phyloP scores from a whole-genome alignment of 2,888 invertebrate species.

The Aproaerema taeniolella region DNA sequence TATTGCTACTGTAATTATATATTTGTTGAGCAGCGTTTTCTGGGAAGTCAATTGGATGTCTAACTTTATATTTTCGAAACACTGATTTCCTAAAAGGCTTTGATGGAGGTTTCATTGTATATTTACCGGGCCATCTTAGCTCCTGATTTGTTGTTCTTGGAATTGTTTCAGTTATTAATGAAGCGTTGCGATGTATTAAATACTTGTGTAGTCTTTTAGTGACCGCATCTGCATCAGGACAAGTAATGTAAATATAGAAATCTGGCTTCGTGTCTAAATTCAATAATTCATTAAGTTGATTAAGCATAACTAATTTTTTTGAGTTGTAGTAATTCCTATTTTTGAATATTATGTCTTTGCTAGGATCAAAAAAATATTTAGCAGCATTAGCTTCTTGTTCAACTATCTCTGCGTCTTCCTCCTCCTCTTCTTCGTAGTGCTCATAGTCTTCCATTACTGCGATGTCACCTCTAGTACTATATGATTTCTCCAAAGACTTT shows the following conservation, averaged over 20 bases:
- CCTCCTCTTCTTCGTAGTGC: slow-evolving; percentile 33
- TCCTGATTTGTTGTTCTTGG: slow-evolving; percentile 26
- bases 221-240: slow-evolving; percentile 72
- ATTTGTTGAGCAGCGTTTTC: slow-evolving; percentile 61
- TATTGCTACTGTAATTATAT: slow-evolving; percentile 63
- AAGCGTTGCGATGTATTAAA: slow-evolving; percentile 34
- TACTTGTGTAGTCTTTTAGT: slow-evolving; percentile 51
- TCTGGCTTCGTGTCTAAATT: slow-evolving; percentile 52
- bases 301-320: slow-evolving; percentile 37
- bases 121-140: slow-evolving; percentile 50
- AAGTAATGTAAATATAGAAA: slow-evolving; percentile 75
- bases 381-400: slow-evolving; percentile 43
- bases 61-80: slow-evolving; percentile 56
- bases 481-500: slow-evolving; percentile 24
- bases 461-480: slow-evolving; percentile 28
- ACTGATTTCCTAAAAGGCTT: slow-evolving; percentile 23
- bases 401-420: slow-evolving; percentile 33
- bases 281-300: slow-evolving; percentile 49
- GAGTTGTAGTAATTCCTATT: slow-evolving; percentile 35
- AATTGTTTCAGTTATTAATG: slow-evolving; percentile 29
- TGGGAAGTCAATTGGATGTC: slow-evolving; percentile 61
- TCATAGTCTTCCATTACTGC: slow-evolving; percentile 31
- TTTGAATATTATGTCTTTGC: slow-evolving; percentile 35
- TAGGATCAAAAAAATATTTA: slow-evolving; percentile 48
- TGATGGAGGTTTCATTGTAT: slow-evolving; percentile 35